Evolutionary conservation across 2,113 vertebrate genomes (phyloP).

Genomic region (Acinonyx jubatus): DNA sequence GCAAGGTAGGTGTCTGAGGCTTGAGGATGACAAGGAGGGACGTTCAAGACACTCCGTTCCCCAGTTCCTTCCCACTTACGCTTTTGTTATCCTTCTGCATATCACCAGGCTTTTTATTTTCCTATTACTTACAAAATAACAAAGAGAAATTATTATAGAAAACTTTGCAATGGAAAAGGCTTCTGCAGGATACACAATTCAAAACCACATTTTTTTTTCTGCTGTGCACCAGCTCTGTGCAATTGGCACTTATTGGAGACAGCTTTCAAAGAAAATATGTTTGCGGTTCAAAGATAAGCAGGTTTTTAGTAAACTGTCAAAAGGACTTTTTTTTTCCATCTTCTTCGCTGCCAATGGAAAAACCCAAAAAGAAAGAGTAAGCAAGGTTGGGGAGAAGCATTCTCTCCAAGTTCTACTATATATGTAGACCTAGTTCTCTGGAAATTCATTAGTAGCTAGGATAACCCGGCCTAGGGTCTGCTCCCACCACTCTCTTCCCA

Average conservation of each 20-base stretch:
- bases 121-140: slow-evolving; percentile 42
- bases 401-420: not conserved
- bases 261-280: slow-evolving; percentile 72
- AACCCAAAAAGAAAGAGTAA: not conserved
- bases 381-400: not conserved
- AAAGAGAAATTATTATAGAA: slow-evolving; percentile 57
- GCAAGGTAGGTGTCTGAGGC: not conserved
- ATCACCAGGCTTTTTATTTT: not conserved
- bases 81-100: not conserved
- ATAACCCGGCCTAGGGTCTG: not conserved
- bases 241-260: slow-evolving; percentile 64
- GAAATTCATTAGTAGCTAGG: not conserved
- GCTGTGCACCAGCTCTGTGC: slow-evolving; percentile 26
- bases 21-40: not conserved
- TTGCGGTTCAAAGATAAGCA: slow-evolving; percentile 71
- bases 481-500: too few relatives aligned
- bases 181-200: slow-evolving; percentile 40
- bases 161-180: slow-evolving; percentile 38
- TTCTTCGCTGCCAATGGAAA: slow-evolving; percentile 27
- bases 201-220: slow-evolving; percentile 15
- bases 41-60: rapidly evolving
- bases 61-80: not conserved
- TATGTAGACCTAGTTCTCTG: not conserved
- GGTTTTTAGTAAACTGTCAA: slow-evolving; percentile 70
- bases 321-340: slow-evolving; percentile 28